A percentile compares a stretch with the other conserved stretches of the same genome.
These are phyloP conservation scores for Phaenicophaeus curvirostris DNA, from an alignment of 2,797 vertebrate genomes.

Conservation along the genomic window DNA sequence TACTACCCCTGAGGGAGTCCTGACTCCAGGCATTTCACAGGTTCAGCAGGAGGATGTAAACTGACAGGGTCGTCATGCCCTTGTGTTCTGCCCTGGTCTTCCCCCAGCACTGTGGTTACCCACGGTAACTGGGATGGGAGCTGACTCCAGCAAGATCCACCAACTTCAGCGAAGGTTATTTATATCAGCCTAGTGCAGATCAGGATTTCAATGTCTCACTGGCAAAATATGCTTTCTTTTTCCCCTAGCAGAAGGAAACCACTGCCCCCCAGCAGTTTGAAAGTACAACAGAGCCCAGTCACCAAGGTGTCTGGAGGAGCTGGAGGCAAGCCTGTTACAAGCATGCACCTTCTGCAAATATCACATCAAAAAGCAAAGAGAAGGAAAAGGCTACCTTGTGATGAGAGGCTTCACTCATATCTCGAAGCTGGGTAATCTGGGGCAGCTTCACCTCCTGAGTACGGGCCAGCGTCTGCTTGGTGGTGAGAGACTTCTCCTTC, in stretches of 20 bases:
- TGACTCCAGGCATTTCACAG: not conserved
- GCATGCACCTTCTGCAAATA: too few species aligned
- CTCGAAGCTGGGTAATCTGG: slow-evolving; percentile 80
- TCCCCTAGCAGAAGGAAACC: not conserved
- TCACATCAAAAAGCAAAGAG: not conserved
- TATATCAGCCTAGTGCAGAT: too few species aligned
- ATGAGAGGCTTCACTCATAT: slow-evolving; percentile 79
- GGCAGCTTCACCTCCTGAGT: slow-evolving; percentile 75
- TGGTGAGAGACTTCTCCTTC: too few species aligned
- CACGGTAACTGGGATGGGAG: not conserved
- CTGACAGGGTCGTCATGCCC: not conserved
- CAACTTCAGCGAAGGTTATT: not conserved
- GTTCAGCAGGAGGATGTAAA: not conserved
- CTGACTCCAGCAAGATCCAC: not conserved
- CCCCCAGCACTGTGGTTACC: too few species aligned
- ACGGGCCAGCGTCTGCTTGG: slow-evolving; percentile 80
- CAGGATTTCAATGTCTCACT: too few species aligned
- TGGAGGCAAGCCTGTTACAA: too few species aligned
- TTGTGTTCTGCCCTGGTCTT: not conserved
- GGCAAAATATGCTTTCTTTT: not conserved
- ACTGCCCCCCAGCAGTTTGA: not conserved
- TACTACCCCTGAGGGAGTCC: not conserved
- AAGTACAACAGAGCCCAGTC: too few species aligned
- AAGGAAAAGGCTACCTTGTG: slow-evolving; percentile 81
- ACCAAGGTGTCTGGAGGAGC: too few species aligned